A percentile compares a stretch with the other conserved stretches of the same genome.
Conservation (phyloP, 2,113 vertebrate genomes). For the Myrmophylax atrothorax region DNA sequence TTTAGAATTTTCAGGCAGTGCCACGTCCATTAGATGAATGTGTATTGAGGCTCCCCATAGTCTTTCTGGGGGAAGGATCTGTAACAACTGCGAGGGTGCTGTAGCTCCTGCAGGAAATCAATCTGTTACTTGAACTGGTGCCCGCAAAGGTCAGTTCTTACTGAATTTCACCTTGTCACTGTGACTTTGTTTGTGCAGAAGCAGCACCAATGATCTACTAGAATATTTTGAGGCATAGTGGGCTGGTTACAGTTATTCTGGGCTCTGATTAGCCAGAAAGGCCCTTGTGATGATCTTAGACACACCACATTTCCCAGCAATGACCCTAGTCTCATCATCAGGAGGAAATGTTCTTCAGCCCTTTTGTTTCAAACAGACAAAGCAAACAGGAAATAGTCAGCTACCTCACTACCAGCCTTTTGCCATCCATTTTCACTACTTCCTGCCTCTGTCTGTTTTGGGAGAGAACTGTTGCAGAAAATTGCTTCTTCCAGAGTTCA, state of each 20-base stretch:
- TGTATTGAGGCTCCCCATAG: fast-evolving
- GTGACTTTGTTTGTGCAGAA: neutral
- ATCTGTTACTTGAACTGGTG: neutral
- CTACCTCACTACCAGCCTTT: neutral
- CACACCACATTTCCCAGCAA: neutral
- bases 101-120: neutral
- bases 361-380: neutral
- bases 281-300: neutral
- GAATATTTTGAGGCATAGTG: neutral
- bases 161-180: neutral
- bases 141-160: neutral
- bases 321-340: neutral
- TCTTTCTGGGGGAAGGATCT: neutral
- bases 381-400: conserved; percentile 7
- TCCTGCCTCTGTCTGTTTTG: neutral
- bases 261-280: neutral
- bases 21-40: neutral
- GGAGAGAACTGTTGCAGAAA: neutral
- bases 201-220: neutral
- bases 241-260: neutral
- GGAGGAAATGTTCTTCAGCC: conserved; percentile 10
- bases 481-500: neutral
- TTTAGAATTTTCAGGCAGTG: neutral
- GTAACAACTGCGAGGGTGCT: neutral
- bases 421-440: neutral